Base-by-base conservation (phyloP, 1,140 invertebrate genomes). In the Dendrolimus punctatus region DNA sequence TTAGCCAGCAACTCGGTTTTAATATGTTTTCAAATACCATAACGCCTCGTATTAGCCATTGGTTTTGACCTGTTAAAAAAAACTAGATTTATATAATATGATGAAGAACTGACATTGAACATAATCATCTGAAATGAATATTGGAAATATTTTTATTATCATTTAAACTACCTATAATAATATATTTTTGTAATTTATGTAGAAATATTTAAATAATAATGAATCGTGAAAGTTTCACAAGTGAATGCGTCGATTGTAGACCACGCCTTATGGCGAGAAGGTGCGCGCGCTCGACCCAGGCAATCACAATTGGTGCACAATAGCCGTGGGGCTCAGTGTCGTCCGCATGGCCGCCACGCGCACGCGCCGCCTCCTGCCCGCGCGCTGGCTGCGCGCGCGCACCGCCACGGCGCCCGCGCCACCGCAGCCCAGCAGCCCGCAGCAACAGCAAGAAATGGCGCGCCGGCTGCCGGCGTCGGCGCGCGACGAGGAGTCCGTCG, bases 401-500 rank as follows among this genome's bases (percentile, higher is more conserved):
- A 73, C 74, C 63, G 55, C 66, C 51, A 67, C 62, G 43, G 60
- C 59, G 49, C 58, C 68, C 42, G 69, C 53, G 73, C 67, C 55
- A 52, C 40, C 23, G 61, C 59, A 57, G 66, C 45, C 55, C 62
- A 47, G 52, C 64, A 48, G 61, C 68, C 47, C 65, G 37, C 64
- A 23, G 67, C 10, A 42, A 47, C 59, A 23, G 23, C 23, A 23
- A 23, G 72, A 68, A 64, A 79, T 79, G 76, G 71, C 73, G 60
- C 80, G 80, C 43, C 48, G 73, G n/a, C 72, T 69, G 47, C 71
- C 9, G 60, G 65, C 53, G 52, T 69, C 46, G 68, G 77, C 10
- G 68, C 74, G n/a, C 76, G 88, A 91, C 66, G 89, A 89, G 51
- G 90, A 91, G 68, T 88, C 88, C 55, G 86, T 92, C 53, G 91